These are phyloP conservation scores for Phragmatobia fuliginosa DNA, from an alignment of 2,888 invertebrate genomes.

Conservation along the genomic window DNA sequence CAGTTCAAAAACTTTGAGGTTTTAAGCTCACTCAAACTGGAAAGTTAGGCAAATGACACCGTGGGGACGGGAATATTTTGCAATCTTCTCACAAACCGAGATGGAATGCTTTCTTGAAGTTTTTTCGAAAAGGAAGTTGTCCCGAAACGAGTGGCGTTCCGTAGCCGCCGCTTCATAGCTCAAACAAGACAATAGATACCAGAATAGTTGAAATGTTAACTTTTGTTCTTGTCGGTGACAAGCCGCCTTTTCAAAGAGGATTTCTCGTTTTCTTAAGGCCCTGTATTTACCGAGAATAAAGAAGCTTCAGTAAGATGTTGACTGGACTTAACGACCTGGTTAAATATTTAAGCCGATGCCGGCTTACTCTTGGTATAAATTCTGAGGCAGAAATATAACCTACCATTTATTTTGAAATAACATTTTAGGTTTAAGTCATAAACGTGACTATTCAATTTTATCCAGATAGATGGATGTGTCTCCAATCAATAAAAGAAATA, in stretches of 20 bases:
- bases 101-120: slow-evolving; percentile 72
- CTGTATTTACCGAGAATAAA: slow-evolving; percentile 32
- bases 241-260: slow-evolving; percentile 45
- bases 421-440: background rate
- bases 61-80: slow-evolving; percentile 78
- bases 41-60: slow-evolving; percentile 83
- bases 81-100: slow-evolving; percentile 74
- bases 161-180: slow-evolving; percentile 54
- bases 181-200: slow-evolving; percentile 69
- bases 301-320: slow-evolving; percentile 24
- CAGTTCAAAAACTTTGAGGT: slow-evolving; percentile 69
- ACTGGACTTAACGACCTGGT: slow-evolving; percentile 34
- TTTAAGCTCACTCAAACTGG: slow-evolving; percentile 81
- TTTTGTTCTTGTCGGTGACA: slow-evolving; percentile 64
- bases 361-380: background rate
- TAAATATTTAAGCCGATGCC: slow-evolving; percentile 21
- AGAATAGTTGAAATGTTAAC: slow-evolving; percentile 68
- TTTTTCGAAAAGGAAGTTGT: slow-evolving; percentile 71
- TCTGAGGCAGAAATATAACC: background rate
- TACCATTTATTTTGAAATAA: background rate
- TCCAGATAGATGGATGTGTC: background rate
- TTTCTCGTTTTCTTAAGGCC: slow-evolving; percentile 49
- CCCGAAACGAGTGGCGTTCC: slow-evolving; percentile 61
- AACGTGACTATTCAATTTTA: too few species aligned
- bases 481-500: too few species aligned